Evolutionary conservation across 2,888 invertebrate genomes (phyloP).

Genomic region (Dryocosmus kuriphilus): DNA sequence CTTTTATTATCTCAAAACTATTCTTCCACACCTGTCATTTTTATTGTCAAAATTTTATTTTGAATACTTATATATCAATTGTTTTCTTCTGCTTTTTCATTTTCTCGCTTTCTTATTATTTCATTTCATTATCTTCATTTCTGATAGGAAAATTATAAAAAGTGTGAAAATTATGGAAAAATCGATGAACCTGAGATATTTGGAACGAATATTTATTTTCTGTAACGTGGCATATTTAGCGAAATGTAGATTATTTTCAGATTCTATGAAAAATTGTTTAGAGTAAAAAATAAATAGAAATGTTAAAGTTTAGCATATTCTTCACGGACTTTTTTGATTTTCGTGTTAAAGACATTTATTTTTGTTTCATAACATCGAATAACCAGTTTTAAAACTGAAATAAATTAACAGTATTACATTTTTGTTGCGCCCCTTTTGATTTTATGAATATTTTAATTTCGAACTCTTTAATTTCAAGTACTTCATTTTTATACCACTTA

Average conservation of each 20-base stretch:
- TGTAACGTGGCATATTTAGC: background rate
- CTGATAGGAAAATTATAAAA: background rate
- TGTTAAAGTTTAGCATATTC: too few species aligned
- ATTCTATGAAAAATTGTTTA: background rate
- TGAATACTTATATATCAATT: background rate
- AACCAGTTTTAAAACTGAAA: too few species aligned
- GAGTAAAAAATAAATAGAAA: too few species aligned
- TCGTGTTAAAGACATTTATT: too few species aligned
- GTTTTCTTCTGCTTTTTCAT: constrained; percentile 6
- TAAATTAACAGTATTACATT: too few species aligned
- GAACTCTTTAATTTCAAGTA: too few species aligned
- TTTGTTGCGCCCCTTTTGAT: too few species aligned
- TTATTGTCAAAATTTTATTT: constrained; percentile 27
- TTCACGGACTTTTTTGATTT: too few species aligned
- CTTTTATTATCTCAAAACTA: background rate
- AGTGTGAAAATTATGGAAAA: constrained; percentile 3
- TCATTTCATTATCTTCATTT: background rate
- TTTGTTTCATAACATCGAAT: too few species aligned
- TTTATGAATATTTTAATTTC: too few species aligned
- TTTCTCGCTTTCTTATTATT: background rate
- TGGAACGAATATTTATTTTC: background rate
- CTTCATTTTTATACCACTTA: too few species aligned
- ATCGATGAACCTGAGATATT: background rate
- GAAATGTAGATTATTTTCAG: background rate
- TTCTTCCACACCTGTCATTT: constrained; percentile 41